Conservation (phyloP, 1,140 invertebrate species). For the Orchesella cincta region DNA sequence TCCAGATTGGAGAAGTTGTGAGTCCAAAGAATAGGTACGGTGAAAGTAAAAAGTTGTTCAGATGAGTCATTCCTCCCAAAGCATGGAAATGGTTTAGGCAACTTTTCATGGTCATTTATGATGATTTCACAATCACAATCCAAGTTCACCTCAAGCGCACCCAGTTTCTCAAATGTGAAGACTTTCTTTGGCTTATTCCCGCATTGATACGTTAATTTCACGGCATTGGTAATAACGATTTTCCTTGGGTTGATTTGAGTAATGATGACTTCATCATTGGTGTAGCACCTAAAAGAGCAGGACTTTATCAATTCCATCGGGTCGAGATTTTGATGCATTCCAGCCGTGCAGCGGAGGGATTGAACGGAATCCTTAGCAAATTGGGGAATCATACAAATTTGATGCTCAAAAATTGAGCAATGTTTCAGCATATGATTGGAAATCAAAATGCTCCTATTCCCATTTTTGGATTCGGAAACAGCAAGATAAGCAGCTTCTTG, state of each 20-base stretch:
- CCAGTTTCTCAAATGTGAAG: background rate
- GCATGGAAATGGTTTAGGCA: background rate
- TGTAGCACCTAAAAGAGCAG: slow-evolving; percentile 10
- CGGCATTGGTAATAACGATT: slow-evolving; percentile 7
- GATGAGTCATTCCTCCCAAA: no score
- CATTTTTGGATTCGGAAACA: background rate
- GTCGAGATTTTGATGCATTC: background rate
- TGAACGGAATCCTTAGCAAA: slow-evolving; percentile 20
- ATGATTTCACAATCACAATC: background rate
- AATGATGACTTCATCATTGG: slow-evolving; percentile 3
- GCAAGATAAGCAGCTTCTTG: slow-evolving; percentile 6
- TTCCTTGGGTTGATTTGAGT: background rate
- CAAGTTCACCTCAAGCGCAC: slow-evolving; percentile 5
- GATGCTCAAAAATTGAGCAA: background rate
- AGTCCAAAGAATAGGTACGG: background rate
- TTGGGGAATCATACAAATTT: slow-evolving; percentile 11
- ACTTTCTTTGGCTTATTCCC: background rate
- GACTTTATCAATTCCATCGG: background rate
- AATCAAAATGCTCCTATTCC: background rate
- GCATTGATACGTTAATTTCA: slow-evolving; percentile 1
- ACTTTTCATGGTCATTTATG: background rate
- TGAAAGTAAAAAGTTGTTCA: background rate
- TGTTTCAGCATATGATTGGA: slow-evolving; percentile 7
- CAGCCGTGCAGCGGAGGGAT: background rate
- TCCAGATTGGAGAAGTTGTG: background rate